Percentiles rank a stretch among this genome's conserved stretches.
Conservation (phyloP, 2,113 vertebrate species). For the Paratilapia polleni region DNA sequence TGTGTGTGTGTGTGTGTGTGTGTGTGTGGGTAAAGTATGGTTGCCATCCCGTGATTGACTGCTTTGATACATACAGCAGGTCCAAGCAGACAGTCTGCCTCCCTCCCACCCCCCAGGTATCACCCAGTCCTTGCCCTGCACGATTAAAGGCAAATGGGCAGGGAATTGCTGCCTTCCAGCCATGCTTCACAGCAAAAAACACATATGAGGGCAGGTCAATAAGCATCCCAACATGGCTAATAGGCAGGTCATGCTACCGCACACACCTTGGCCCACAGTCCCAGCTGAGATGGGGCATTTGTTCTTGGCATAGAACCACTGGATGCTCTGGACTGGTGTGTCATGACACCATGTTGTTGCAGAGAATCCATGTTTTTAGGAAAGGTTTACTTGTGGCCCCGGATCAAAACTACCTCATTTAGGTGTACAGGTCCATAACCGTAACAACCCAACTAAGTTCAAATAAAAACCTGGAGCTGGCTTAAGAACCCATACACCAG, state of each 20-base stretch:
- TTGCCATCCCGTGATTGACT: constrained; percentile 76
- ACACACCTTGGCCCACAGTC: constrained; percentile 58
- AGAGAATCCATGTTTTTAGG: constrained; percentile 40
- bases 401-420: constrained; percentile 1
- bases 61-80: constrained; percentile 81
- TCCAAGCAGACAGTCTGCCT: constrained; percentile 71
- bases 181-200: constrained; percentile 67
- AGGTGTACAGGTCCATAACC: not conserved
- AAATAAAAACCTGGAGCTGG: not conserved
- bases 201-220: constrained; percentile 68
- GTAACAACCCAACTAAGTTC: not conserved
- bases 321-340: constrained; percentile 53
- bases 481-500: not conserved
- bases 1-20: constrained; percentile 50
- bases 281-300: constrained; percentile 69
- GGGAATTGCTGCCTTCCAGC: constrained; percentile 66
- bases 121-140: constrained; percentile 69
- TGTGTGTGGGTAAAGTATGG: constrained; percentile 72
- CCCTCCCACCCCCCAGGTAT: constrained; percentile 68
- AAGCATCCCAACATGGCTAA: constrained; percentile 69
- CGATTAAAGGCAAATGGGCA: constrained; percentile 79
- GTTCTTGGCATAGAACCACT: constrained; percentile 71
- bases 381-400: constrained; percentile 13
- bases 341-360: constrained; percentile 41
- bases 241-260: constrained; percentile 55